phyloP scores from a whole-genome alignment of 2,888 invertebrate species.

The Biston stratarius region DNA sequence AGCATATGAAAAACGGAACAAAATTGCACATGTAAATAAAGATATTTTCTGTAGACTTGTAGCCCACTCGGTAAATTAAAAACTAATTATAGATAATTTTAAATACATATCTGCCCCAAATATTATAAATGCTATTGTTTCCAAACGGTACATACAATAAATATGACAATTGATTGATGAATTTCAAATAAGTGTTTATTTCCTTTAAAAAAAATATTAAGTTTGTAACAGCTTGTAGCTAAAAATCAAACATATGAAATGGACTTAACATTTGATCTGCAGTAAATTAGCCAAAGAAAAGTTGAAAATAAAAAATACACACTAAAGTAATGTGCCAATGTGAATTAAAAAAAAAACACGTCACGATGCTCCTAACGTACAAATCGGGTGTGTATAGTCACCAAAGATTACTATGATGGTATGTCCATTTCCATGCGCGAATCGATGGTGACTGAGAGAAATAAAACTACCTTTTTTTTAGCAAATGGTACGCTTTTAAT shows the following conservation, averaged over 20 bases:
- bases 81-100: conserved; percentile 43
- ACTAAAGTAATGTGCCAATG: conserved; percentile 36
- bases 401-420: conserved; percentile 71
- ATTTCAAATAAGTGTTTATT: conserved; percentile 21
- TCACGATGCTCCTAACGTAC: conserved; percentile 13
- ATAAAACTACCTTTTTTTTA: conserved; percentile 76
- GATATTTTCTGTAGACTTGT: conserved; percentile 51
- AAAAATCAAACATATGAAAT: conserved; percentile 54
- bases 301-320: conserved; percentile 12
- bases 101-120: conserved; percentile 70
- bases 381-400: conserved; percentile 47
- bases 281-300: conserved; percentile 53
- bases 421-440: conserved; percentile 69
- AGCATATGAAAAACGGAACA: conserved; percentile 58
- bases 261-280: conserved; percentile 64
- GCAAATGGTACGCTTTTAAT: conserved; percentile 80
- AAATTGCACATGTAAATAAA: conserved; percentile 59
- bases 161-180: conserved; percentile 32
- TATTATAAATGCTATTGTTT: conserved; percentile 69
- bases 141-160: conserved; percentile 42
- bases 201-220: conserved; percentile 52
- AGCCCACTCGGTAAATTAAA: conserved; percentile 52
- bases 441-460: conserved; percentile 62
- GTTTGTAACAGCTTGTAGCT: conserved; percentile 48
- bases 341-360: conserved; percentile 33